phyloP scores from a whole-genome alignment of 2,113 vertebrate species.

The Shinisaurus crocodilurus region DNA sequence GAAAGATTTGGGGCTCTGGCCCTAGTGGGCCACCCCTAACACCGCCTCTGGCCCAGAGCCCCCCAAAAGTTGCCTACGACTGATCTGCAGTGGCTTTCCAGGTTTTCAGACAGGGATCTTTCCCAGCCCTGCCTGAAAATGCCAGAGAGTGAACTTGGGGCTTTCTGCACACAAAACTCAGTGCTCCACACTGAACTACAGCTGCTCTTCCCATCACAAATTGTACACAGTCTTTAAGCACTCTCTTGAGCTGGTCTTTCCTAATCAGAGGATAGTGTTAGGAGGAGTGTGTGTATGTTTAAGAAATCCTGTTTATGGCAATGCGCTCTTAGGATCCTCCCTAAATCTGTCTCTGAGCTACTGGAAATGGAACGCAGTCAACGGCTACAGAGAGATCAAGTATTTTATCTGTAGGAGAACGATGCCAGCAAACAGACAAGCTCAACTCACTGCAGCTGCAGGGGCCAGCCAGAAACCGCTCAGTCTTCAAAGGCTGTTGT shows the following conservation, averaged over 20 bases:
- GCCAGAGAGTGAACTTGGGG: too few relatives aligned
- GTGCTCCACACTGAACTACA: too few relatives aligned
- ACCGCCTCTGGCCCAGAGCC: too few relatives aligned
- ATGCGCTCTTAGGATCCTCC: not conserved
- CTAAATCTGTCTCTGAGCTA: constrained; percentile 25
- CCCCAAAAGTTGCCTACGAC: too few relatives aligned
- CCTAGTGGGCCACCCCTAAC: too few relatives aligned
- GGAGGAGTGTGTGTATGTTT: not conserved
- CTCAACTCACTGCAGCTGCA: not conserved
- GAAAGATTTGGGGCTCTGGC: too few relatives aligned
- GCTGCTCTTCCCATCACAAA: too few relatives aligned
- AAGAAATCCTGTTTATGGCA: not conserved
- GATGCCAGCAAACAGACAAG: not conserved
- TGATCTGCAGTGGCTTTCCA: too few relatives aligned
- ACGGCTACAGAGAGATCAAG: not conserved
- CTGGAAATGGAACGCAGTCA: not conserved
- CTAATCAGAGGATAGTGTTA: too few relatives aligned
- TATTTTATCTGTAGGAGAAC: not conserved
- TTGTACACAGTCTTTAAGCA: too few relatives aligned
- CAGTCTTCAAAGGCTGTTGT: not conserved
- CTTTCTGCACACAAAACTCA: too few relatives aligned
- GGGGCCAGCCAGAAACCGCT: not conserved
- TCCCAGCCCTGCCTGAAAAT: not conserved
- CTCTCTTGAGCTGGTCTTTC: not conserved
- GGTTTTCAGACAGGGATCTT: not conserved